A percentile compares a stretch with the other conserved stretches of the same genome.
These are phyloP conservation scores for Seira ritae DNA, from an alignment of 2,888 invertebrate species.

Conservation along the genomic window DNA sequence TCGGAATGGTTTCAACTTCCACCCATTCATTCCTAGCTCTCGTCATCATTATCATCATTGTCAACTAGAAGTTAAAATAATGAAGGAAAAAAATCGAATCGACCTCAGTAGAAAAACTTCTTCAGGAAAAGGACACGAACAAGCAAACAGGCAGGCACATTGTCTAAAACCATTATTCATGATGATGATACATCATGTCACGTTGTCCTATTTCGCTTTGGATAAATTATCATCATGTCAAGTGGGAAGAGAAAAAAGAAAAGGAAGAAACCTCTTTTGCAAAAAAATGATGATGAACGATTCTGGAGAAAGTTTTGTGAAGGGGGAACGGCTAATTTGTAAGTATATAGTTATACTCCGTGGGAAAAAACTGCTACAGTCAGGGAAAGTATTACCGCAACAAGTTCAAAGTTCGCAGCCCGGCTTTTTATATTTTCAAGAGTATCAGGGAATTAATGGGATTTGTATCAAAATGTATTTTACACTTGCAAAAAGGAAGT, in stretches of 20 bases:
- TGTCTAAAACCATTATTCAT: background rate
- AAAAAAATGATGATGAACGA: constrained; percentile 33
- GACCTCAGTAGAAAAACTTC: background rate
- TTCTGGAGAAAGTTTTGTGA: background rate
- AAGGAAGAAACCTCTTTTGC: constrained; percentile 13
- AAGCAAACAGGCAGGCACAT: background rate
- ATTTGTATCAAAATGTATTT: too few relatives aligned
- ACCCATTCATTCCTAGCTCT: too few relatives aligned
- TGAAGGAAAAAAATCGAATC: background rate
- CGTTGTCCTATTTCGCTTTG: constrained; percentile 10
- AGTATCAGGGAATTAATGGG: too few relatives aligned
- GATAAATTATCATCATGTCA: constrained; percentile 35
- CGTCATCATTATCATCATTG: background rate
- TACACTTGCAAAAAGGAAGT: too few relatives aligned
- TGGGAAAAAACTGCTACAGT: too few relatives aligned
- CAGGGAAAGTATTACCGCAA: too few relatives aligned
- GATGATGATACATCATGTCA: constrained; percentile 43
- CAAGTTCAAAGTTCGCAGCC: too few relatives aligned
- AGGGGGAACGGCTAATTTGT: too few relatives aligned
- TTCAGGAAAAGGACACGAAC: background rate
- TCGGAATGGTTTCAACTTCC: background rate
- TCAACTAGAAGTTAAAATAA: background rate
- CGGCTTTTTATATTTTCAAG: too few relatives aligned
- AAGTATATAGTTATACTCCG: too few relatives aligned
- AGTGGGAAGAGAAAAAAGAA: constrained; percentile 19